phyloP scores from a whole-genome alignment of 2,113 vertebrate genomes.

The Theristicus caerulescens region DNA sequence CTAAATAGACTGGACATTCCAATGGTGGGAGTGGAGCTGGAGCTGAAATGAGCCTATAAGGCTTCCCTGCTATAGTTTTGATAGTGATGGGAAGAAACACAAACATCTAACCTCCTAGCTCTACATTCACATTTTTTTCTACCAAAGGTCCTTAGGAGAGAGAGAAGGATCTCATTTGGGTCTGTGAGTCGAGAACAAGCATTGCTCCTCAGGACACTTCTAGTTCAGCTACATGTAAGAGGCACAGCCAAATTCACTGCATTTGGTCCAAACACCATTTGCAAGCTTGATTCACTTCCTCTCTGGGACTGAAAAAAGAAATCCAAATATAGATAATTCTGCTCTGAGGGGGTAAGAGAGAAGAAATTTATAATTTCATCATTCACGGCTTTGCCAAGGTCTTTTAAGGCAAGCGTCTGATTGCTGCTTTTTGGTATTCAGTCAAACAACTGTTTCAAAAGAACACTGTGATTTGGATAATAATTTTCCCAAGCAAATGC shows the following conservation, averaged over 20 bases:
- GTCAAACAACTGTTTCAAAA: slow-evolving; percentile 71
- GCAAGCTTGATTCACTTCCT: slow-evolving; percentile 54
- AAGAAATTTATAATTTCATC: slow-evolving; percentile 58
- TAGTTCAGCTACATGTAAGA: neutral
- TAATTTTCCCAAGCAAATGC: slow-evolving; percentile 74
- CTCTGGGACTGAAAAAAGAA: slow-evolving; percentile 35
- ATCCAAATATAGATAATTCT: slow-evolving; percentile 57
- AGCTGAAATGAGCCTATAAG: neutral
- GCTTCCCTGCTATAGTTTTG: neutral
- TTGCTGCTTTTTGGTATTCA: slow-evolving; percentile 71
- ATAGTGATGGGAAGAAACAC: neutral
- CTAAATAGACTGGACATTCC: neutral
- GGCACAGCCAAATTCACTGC: neutral
- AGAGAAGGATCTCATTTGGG: neutral
- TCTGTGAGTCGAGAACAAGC: neutral
- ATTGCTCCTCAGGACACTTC: neutral
- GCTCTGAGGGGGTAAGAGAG: slow-evolving; percentile 19
- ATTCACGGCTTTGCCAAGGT: slow-evolving; percentile 61
- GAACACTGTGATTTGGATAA: slow-evolving; percentile 74
- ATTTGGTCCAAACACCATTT: slow-evolving; percentile 41
- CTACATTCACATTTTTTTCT: neutral
- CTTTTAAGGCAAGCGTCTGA: slow-evolving; percentile 61
- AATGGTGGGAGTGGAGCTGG: neutral
- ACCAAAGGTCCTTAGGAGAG: neutral
- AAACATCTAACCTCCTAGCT: neutral